Percentiles rank a stretch among this genome's conserved stretches.
Conservation (phyloP, 2,113 vertebrate species). For the Lichenostomus cassidix region DNA sequence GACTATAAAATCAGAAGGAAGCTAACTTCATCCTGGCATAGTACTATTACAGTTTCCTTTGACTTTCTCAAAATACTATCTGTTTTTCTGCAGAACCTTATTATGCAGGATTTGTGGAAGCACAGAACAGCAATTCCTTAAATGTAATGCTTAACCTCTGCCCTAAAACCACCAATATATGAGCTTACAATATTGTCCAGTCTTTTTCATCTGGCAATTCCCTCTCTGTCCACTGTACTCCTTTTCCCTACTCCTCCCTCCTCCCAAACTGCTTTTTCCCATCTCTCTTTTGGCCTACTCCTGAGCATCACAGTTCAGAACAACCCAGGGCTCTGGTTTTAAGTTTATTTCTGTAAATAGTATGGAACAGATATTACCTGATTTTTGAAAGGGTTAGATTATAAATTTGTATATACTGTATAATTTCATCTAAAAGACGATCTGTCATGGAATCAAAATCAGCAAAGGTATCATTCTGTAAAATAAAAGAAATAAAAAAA, state of each 20-base stretch:
- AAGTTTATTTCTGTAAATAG: slow-evolving; percentile 16
- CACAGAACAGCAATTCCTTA: not conserved
- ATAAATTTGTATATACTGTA: slow-evolving; percentile 98
- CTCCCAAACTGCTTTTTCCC: not conserved
- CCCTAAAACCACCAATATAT: not conserved
- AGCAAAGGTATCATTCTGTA: slow-evolving; percentile 98
- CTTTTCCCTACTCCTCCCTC: not conserved
- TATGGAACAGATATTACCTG: slow-evolving; percentile 81
- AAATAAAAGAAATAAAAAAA: slow-evolving; percentile 64
- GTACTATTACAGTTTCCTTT: not conserved
- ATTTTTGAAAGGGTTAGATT: slow-evolving; percentile 96
- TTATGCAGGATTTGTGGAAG: not conserved
- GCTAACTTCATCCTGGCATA: not conserved
- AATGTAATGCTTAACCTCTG: not conserved
- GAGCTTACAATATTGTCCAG: not conserved
- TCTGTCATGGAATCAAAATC: slow-evolving; percentile 99
- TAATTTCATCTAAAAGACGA: slow-evolving; percentile 95
- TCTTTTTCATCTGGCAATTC: not conserved
- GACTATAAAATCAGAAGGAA: not conserved
- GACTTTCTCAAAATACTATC: not conserved
- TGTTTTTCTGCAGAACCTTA: not conserved
- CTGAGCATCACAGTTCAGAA: slow-evolving; percentile 13
- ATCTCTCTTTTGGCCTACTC: not conserved
- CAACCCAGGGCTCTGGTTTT: slow-evolving; percentile 9
- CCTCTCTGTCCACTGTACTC: not conserved